Evolutionary conservation across 64 coral and sea anemone species (phyloP), one percentile per base, ranked within the genome.

Genomic region (Cladopsammia gracilis): DNA sequence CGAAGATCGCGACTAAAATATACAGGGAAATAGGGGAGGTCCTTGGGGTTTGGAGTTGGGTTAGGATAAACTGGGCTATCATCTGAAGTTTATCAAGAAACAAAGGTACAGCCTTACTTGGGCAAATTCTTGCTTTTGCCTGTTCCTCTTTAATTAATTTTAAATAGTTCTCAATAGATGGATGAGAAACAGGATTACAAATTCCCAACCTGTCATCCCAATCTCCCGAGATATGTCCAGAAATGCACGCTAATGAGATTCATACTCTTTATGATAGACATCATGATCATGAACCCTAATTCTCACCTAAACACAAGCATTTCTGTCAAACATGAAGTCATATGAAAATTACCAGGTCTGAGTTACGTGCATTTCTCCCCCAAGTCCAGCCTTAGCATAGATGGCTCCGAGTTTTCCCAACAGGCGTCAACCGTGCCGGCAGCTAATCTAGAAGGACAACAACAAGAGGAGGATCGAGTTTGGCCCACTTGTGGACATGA

Each of bases 371-470:
- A n/a, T n/a, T 73, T 72, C 48, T 60, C 86, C 70, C 0, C 86
- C 47, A 7, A 50, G 22, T 24, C 62, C 62, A 11, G 25, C 83
- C 42, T 86, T 19, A 45, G 44, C 45, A 47, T 75, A 88, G 22
- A 88, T 88, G 47, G 86, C 50, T 57, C 86, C 50, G 26, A 89
- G 24, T 49, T 89, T 75, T 3, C 86, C 86, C 6, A 77, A 46
- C 5, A 78, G 11, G 54, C 57, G 42, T 89, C 87, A 5, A 77
- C 73, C 1, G 87, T 89, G 7, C 87, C 87, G 7, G 87, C 72
- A 10, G 73, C 47, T 53, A 89, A 60, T 2, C 87, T 26, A 1
- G 54, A 61, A 53, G 72, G 87, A 56, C 87, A 89, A 9, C 11
- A 58, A 20, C 87, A 89, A 51, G 65, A 71, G 45, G 46, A 14